phyloP scores from a whole-genome alignment of 1,140 invertebrate genomes.

The Meloidogyne exigua region DNA sequence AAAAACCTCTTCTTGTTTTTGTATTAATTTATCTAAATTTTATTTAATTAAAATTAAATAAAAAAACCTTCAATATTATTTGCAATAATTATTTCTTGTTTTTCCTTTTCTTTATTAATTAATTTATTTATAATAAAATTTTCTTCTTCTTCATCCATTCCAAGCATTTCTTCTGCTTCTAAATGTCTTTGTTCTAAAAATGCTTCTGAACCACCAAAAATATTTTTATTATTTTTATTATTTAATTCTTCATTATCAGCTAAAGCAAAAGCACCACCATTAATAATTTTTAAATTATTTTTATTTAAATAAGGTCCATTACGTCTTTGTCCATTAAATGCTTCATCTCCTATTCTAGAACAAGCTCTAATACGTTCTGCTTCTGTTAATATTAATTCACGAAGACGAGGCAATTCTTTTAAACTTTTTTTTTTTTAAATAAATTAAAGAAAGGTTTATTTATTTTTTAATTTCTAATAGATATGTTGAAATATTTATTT shows the following conservation, averaged over 20 bases:
- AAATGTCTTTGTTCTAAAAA: neutral
- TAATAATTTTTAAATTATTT: neutral
- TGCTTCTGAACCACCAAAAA: neutral
- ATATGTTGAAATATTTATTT: too few species aligned
- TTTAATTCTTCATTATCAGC: neutral
- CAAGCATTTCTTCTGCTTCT: neutral
- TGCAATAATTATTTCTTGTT: neutral
- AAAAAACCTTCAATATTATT: neutral
- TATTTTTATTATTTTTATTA: neutral
- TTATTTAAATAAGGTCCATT: neutral
- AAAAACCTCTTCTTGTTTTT: neutral
- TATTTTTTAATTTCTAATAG: too few species aligned
- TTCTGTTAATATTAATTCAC: conserved; percentile 44
- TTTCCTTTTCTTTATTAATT: neutral
- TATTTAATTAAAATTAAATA: too few species aligned
- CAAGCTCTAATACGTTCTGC: conserved; percentile 45
- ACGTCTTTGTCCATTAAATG: neutral
- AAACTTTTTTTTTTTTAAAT: conserved; percentile 27
- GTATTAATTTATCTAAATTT: neutral
- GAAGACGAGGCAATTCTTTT: conserved; percentile 44
- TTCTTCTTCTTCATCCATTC: neutral
- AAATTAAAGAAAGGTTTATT: too few species aligned
- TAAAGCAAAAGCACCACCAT: neutral
- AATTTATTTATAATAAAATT: neutral
- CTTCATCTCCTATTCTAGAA: conserved; percentile 48